These are phyloP conservation scores for Centruroides sculpturatus DNA, from an alignment of 1,140 invertebrate genomes.

Conservation along the genomic window DNA sequence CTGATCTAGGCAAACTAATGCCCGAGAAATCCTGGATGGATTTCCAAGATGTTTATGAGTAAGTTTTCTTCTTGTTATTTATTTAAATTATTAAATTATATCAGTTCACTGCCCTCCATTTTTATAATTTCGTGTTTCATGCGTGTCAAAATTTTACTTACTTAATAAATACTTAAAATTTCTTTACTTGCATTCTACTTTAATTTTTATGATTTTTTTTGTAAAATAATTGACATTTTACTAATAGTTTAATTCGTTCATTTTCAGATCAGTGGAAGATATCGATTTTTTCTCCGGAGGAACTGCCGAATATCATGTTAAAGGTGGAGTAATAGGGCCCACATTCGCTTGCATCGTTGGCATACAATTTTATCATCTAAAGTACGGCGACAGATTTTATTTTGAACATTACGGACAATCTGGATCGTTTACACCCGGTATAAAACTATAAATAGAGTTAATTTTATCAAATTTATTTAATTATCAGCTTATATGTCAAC, in stretches of 20 bases:
- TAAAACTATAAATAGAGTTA: background rate
- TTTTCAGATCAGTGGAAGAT: slow-evolving; percentile 39
- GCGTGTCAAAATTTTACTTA: background rate
- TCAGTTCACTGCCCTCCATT: background rate
- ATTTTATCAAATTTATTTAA: background rate
- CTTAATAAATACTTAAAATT: no score
- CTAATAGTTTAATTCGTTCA: no score
- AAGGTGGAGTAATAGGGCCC: slow-evolving; percentile 57
- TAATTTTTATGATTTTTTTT: background rate
- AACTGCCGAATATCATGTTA: slow-evolving; percentile 49
- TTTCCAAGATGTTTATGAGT: slow-evolving; percentile 12
- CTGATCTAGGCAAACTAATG: slow-evolving; percentile 14
- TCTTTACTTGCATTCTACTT: no score
- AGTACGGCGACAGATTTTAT: slow-evolving; percentile 21
- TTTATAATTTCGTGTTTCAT: background rate
- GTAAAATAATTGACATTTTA: background rate
- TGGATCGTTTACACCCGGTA: slow-evolving; percentile 31
- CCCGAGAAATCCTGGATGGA: slow-evolving; percentile 6
- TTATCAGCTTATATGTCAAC: background rate
- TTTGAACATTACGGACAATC: slow-evolving; percentile 36
- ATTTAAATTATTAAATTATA: no score
- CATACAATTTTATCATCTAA: slow-evolving; percentile 50
- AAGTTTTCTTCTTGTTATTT: background rate
- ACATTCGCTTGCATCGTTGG: slow-evolving; percentile 73
- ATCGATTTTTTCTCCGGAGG: slow-evolving; percentile 72